Conservation (phyloP, 2,113 vertebrate species). For the Leucopsar rothschildi region DNA sequence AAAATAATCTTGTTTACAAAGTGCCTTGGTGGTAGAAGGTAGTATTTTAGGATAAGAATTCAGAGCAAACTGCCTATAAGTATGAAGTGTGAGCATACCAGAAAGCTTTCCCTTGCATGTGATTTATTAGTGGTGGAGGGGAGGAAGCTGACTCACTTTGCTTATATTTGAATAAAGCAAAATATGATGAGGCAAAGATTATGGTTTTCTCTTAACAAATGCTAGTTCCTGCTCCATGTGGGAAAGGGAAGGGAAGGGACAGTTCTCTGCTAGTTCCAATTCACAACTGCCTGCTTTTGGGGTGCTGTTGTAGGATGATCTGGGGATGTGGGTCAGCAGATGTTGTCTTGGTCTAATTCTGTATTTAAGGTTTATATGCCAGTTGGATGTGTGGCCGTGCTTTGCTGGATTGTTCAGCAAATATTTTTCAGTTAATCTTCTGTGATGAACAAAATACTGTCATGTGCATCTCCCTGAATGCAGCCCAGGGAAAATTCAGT, state of each 20-base stretch:
- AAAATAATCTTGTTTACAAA: not conserved
- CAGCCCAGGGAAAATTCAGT: not conserved
- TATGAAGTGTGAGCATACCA: not conserved
- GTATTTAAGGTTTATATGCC: not conserved
- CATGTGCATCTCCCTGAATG: not conserved
- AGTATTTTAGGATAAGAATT: not conserved
- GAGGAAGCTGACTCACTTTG: not conserved
- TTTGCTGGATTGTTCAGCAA: not conserved
- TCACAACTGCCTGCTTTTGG: not conserved
- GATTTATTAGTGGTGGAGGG: not conserved
- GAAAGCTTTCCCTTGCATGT: not conserved
- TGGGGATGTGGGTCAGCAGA: not conserved
- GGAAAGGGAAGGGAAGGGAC: not conserved
- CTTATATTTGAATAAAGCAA: not conserved
- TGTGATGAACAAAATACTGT: not conserved
- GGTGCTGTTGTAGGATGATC: not conserved
- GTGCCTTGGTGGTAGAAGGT: not conserved
- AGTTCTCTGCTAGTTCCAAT: not conserved
- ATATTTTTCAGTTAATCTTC: not conserved
- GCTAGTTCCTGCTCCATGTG: not conserved
- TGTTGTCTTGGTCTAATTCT: not conserved
- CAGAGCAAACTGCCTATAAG: not conserved
- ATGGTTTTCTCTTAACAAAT: not conserved
- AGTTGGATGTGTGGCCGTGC: not conserved
- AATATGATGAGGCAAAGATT: not conserved